These are phyloP conservation scores for Microtus oregoni DNA, from an alignment of 2,113 vertebrate genomes.

Conservation along the genomic window DNA sequence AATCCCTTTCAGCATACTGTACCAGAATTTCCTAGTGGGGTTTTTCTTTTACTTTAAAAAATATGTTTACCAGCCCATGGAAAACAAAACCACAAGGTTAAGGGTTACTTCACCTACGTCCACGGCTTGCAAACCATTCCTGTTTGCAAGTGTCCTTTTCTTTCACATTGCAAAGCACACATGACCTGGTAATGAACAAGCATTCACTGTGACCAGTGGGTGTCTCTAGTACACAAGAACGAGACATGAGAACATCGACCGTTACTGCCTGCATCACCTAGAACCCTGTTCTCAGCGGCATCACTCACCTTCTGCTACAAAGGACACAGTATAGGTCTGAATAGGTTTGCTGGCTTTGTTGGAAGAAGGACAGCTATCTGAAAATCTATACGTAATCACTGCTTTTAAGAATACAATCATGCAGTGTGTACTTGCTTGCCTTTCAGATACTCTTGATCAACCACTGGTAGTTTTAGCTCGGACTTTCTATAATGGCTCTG, in stretches of 20 bases:
- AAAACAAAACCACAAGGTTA: neutral
- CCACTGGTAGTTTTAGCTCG: neutral
- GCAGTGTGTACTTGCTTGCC: neutral
- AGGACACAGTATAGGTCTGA: neutral
- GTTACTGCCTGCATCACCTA: neutral
- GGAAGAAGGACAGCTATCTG: neutral
- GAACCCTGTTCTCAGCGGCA: neutral
- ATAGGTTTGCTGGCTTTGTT: neutral
- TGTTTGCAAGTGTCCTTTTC: neutral
- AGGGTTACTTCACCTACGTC: neutral
- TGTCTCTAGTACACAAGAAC: neutral
- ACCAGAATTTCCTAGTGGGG: neutral
- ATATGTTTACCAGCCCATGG: neutral
- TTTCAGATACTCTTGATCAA: neutral
- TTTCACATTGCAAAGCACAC: neutral
- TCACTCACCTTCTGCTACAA: neutral
- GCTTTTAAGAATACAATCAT: neutral
- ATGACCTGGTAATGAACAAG: neutral
- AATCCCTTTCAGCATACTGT: neutral
- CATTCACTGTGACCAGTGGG: neutral
- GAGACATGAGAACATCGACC: neutral
- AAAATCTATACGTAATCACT: neutral
- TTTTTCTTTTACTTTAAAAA: slow-evolving; percentile 2
- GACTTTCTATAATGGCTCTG: neutral
- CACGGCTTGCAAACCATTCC: neutral